Evolutionary conservation across 2,888 invertebrate genomes (phyloP), one percentile per base, ranked within the genome.

Genomic region (Thymelicus lineola): DNA sequence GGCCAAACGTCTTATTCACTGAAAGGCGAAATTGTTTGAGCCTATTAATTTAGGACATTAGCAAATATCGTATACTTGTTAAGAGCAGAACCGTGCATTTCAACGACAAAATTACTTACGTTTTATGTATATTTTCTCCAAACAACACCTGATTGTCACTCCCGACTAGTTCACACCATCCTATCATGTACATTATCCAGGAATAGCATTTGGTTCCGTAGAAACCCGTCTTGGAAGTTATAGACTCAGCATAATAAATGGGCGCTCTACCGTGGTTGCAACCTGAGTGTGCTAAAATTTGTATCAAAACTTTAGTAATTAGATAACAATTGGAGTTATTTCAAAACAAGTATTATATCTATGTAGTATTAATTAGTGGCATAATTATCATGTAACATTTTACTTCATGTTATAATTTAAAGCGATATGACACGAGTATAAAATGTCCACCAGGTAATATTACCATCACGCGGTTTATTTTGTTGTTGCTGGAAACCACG

Each of bases 231-330:
- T 86, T 75, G 0, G 89, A 91, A 6, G 70, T 82, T 53, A 95
- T 95, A 0, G 96, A 95, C 79, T 95, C 95, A 0, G 95, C 95
- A 75, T 87, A 96, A 77, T 94, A 95, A 0, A 76, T 75, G 0
- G 95, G 94, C 0, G 96, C 95, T 73, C 96, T 86, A 5, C 89
- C 91, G 76, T 96, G 96, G 75, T 94, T 94, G 76, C 96, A 96
- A 6, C 94, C 89, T 0, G 95, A 94, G 60, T 90, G 87, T 68
- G 93, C 95, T 94, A 73, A 42, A 81, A 73, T 35, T 9, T 45
- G 7, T 45, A 45, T 0, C 15, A 50, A 53, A 10, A 20, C 17
- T n/a, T n/a, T n/a, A 15, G 9, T 38, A 38, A 9, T 38, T 38
- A 38, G 7, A 9, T 38, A 38, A 38, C 7, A 38, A 38, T 38